These are phyloP conservation scores for Meriones unguiculatus DNA, from an alignment of 2,113 vertebrate species.

Conservation along the genomic window DNA sequence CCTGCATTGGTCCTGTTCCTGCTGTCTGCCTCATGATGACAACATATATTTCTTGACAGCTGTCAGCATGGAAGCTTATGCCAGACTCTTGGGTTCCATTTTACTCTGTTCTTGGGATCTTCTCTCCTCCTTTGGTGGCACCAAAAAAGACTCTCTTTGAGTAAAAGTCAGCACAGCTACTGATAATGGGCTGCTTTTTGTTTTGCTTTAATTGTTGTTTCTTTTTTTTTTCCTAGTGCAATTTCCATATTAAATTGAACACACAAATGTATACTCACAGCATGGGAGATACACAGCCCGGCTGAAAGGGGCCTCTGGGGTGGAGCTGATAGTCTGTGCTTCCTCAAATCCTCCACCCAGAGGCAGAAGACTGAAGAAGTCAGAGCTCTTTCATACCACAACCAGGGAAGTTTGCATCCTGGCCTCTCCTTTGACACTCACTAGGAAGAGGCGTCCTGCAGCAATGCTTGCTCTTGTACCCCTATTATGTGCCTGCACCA, in stretches of 20 bases:
- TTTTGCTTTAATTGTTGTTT: not conserved
- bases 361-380: not conserved
- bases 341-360: not conserved
- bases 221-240: not conserved
- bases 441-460: no score
- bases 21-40: not conserved
- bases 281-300: not conserved
- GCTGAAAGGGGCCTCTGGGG: not conserved
- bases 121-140: not conserved
- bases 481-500: no score
- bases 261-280: not conserved
- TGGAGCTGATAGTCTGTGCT: not conserved
- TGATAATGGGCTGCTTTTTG: not conserved
- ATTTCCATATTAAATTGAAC: not conserved
- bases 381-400: no score
- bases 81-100: not conserved
- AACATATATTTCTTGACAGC: not conserved
- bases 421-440: not conserved
- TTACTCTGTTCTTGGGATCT: not conserved
- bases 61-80: not conserved
- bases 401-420: not conserved
- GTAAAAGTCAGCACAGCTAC: not conserved
- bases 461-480: accelerated
- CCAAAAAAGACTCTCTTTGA: not conserved
- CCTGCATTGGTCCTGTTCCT: not conserved